phyloP scores from a whole-genome alignment of 2,888 invertebrate species.

The Atethmia centrago region DNA sequence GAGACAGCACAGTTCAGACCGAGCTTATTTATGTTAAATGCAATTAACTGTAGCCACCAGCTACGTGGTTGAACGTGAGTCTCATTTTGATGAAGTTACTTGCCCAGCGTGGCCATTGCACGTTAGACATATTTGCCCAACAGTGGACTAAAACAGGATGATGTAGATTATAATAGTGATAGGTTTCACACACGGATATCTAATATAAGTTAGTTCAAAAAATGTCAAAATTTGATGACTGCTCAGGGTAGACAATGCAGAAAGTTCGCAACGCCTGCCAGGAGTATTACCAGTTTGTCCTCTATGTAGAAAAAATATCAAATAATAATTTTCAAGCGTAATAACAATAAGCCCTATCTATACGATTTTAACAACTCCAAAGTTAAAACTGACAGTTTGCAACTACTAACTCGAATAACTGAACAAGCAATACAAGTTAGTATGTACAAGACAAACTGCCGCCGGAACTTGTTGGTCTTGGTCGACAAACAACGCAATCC shows the following conservation, averaged over 20 bases:
- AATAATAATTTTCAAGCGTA: background rate
- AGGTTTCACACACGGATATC: background rate
- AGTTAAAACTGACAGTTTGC: background rate
- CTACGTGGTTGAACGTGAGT: background rate
- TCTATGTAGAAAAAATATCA: no score
- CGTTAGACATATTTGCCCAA: background rate
- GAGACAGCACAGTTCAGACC: background rate
- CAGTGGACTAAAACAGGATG: background rate
- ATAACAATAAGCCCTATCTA: background rate
- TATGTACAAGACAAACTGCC: no score
- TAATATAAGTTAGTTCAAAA: background rate
- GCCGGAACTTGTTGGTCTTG: slow-evolving; percentile 18
- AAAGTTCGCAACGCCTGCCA: background rate
- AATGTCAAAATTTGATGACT: background rate
- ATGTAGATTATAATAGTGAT: background rate
- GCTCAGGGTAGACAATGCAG: background rate
- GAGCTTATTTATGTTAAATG: slow-evolving; percentile 20
- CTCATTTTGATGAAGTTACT: background rate
- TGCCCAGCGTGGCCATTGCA: no score
- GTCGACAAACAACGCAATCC: background rate
- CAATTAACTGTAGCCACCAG: slow-evolving; percentile 18
- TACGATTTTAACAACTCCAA: background rate
- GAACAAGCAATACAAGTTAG: slow-evolving; percentile 1
- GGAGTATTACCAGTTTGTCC: background rate
- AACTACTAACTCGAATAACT: slow-evolving; percentile 2